Evolutionary conservation across 1,140 invertebrate species (phyloP).

Genomic region (Lanistes nyassanus): DNA sequence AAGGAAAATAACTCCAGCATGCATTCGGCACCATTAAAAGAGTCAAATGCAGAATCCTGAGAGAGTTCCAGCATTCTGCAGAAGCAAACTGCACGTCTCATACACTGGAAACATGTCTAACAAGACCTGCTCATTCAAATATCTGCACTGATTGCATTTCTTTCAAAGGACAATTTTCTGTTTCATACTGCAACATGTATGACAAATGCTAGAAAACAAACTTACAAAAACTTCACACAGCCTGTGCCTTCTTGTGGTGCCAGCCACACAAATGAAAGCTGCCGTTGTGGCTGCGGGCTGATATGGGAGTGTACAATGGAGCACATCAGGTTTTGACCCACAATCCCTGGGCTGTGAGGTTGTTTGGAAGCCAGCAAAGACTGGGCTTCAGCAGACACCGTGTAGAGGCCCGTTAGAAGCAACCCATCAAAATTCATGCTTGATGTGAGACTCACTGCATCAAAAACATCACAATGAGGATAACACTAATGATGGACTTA

Average conservation of each 20-base stretch:
- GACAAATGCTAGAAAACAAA: constrained; percentile 11
- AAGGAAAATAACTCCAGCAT: too few relatives aligned
- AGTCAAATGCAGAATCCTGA: too few relatives aligned
- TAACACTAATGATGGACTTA: too few relatives aligned
- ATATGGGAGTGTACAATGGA: constrained; percentile 64
- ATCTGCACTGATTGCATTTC: too few relatives aligned
- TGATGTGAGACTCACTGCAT: constrained; percentile 55
- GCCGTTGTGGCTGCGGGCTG: constrained; percentile 48
- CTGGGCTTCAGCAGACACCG: constrained; percentile 43
- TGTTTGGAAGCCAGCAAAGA: constrained; percentile 32
- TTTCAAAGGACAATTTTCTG: too few relatives aligned
- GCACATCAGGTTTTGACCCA: constrained; percentile 61
- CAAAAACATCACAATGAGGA: not conserved
- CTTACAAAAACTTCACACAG: constrained; percentile 69
- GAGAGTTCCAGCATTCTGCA: too few relatives aligned
- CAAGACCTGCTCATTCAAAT: too few relatives aligned
- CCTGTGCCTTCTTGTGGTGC: constrained; percentile 67
- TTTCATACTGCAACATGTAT: too few relatives aligned
- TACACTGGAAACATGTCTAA: too few relatives aligned
- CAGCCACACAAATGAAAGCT: constrained; percentile 66
- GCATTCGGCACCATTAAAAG: too few relatives aligned
- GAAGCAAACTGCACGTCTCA: too few relatives aligned
- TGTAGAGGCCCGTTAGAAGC: constrained; percentile 66
- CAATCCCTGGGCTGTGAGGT: constrained; percentile 30
- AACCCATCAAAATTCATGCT: constrained; percentile 67